Evolutionary conservation across 2,797 vertebrate species (phyloP), one percentile per base, ranked within the genome.

Genomic region (Dallia pectoralis): DNA sequence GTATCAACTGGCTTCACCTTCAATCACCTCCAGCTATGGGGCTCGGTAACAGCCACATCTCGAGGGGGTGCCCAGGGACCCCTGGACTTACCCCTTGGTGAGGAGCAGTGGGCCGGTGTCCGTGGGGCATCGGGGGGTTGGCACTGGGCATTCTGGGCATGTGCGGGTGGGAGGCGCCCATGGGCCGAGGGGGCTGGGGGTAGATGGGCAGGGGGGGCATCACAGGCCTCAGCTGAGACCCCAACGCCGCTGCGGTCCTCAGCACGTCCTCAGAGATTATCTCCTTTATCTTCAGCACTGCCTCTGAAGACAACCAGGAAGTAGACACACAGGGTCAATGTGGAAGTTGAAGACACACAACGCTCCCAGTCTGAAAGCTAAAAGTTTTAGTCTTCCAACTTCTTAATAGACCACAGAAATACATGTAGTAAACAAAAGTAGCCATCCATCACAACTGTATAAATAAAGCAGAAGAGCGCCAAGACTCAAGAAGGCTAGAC

Each of bases 271-370:
- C 93, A 1, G 93, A 89, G 72, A 95, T 94, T 1, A 95, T 91
- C 83, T 93, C 92, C 77, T 94, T 94, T 79, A 95, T 94, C 76
- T 86, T 90, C 72, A 89, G 61, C 73, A 95, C 93, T 2, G 93
- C 93, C 82, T 93, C 94, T 95, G 75, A 0, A 59, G n/a, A 25
- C 9, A 69, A 61, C 4, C 67, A n/a, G 61, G 65, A 65, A 62
- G 56, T 4, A 66, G 73, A 64, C 40, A 44, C 40, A 40, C 40
- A 12, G 40, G 40, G 14, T 4, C 2, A 44, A 44, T 12, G 14
- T 44, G n/a, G n/a, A n/a, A n/a, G n/a, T n/a, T n/a, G n/a, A n/a
- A n/a, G n/a, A n/a, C n/a, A n/a, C n/a, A 11, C 40, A 4, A 40
- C 36, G 9, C 1, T 40, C 36, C 36, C 36, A 40, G 36, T 40